Evolutionary conservation across 1,140 invertebrate species (phyloP).

Genomic region (Atta cephalotes): DNA sequence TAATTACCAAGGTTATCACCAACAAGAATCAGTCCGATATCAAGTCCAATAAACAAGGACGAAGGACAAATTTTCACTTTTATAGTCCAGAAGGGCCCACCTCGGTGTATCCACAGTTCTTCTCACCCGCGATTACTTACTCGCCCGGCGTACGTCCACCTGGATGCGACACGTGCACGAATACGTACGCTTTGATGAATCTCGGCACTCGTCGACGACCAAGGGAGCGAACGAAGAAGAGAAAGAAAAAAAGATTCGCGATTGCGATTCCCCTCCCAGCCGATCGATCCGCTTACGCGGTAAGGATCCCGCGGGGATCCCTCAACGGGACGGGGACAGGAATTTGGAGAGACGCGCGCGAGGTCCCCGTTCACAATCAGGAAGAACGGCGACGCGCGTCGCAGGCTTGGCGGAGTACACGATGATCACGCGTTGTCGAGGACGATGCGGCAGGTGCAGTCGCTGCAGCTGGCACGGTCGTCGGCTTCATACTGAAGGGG

Average conservation of each 20-base stretch:
- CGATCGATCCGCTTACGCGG: slow-evolving; percentile 33
- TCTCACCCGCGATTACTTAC: slow-evolving; percentile 3
- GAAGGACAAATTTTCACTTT: slow-evolving; percentile 73
- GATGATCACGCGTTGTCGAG: slow-evolving; percentile 32
- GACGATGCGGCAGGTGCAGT: slow-evolving; percentile 48
- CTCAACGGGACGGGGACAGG: slow-evolving; percentile 14
- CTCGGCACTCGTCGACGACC: not conserved
- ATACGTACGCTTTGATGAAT: not conserved
- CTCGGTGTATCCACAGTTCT: slow-evolving; percentile 54
- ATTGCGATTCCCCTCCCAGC: not conserved
- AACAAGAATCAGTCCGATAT: not conserved
- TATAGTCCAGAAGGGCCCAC: slow-evolving; percentile 7
- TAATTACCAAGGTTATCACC: slow-evolving; percentile 36
- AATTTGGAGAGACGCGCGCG: not conserved
- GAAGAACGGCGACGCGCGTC: slow-evolving; percentile 7
- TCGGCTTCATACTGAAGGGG: too few species aligned
- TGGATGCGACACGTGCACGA: slow-evolving; percentile 31
- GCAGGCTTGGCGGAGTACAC: slow-evolving; percentile 19
- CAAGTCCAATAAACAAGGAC: not conserved
- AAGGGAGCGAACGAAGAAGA: not conserved
- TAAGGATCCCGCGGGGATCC: slow-evolving; percentile 13
- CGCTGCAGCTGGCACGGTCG: too few species aligned
- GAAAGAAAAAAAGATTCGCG: not conserved
- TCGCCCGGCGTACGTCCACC: slow-evolving; percentile 6
- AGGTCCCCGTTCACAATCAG: slow-evolving; percentile 23